Evolutionary conservation across 2,888 invertebrate species (phyloP).

Genomic region (Nomada flava): DNA sequence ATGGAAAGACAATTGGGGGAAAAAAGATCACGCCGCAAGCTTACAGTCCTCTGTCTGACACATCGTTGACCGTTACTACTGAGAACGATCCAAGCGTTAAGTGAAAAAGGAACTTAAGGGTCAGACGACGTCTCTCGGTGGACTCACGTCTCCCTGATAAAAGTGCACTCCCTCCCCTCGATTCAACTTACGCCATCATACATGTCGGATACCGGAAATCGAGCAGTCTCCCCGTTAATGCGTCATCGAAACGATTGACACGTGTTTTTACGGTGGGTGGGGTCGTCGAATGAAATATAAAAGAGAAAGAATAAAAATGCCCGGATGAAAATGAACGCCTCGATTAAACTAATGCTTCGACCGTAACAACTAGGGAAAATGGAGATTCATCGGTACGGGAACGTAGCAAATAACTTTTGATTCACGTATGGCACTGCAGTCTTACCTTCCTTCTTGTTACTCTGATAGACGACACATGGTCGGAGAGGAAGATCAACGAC

Average conservation of each 20-base stretch:
- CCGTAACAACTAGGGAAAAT: constrained; percentile 21
- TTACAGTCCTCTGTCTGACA: constrained; percentile 26
- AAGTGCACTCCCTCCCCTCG: too few species aligned
- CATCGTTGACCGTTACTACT: constrained; percentile 42
- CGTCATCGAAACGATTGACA: constrained; percentile 23
- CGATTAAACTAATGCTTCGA: constrained; percentile 3
- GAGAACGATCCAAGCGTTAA: constrained; percentile 8
- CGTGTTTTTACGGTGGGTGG: constrained; percentile 7
- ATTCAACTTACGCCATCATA: too few species aligned
- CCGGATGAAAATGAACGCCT: constrained; percentile 2
- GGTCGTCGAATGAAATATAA: not conserved
- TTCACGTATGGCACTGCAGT: constrained; percentile 68
- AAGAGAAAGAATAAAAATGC: not conserved
- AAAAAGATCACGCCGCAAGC: constrained; percentile 18
- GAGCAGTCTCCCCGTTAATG: constrained; percentile 6
- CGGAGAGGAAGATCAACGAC: too few species aligned
- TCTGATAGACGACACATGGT: not conserved
- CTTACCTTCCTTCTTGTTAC: constrained; percentile 1
- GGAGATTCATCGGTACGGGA: constrained; percentile 27
- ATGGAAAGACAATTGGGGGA: constrained; percentile 32
- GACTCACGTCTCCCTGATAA: constrained; percentile 5
- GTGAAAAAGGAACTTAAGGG: constrained; percentile 38
- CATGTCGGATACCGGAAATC: constrained; percentile 3
- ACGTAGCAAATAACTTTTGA: constrained; percentile 52
- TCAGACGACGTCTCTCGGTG: constrained; percentile 15